Conservation (phyloP, 2,113 vertebrate genomes). For the Taurulus bubalis region DNA sequence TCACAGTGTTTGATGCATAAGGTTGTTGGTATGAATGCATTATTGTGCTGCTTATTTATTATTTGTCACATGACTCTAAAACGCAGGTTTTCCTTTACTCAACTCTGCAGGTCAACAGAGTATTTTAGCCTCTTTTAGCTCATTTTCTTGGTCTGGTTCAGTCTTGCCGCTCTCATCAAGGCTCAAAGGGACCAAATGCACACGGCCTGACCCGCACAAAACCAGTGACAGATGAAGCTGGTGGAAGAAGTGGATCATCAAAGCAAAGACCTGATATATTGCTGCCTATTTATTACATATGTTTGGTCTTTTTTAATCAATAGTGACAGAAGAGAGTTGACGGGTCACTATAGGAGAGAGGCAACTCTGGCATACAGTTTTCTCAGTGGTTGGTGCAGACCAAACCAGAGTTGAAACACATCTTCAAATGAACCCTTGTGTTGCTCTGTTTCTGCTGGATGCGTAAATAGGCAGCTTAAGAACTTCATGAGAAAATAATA, state of each 20-base stretch:
- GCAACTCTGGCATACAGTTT: neutral
- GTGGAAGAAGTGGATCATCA: neutral
- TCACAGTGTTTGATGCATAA: neutral
- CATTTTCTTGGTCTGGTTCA: neutral
- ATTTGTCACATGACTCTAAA: neutral
- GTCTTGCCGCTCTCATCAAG: neutral
- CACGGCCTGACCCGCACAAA: neutral
- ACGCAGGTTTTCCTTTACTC: neutral
- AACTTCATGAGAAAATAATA: neutral
- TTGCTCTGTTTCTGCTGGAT: neutral
- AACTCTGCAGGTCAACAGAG: too few species aligned
- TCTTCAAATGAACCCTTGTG: neutral
- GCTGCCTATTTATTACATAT: neutral
- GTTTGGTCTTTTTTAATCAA: neutral
- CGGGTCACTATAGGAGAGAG: neutral
- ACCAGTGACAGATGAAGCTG: neutral
- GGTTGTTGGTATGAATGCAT: neutral
- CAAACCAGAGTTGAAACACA: neutral
- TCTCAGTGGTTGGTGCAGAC: neutral
- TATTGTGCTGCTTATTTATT: neutral
- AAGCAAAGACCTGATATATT: neutral
- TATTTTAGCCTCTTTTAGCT: neutral
- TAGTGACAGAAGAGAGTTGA: neutral
- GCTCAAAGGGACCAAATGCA: neutral
- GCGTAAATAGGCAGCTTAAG: neutral